Evolutionary conservation across 2,797 vertebrate genomes (phyloP).

Genomic region (Enteromius viviparus): DNA sequence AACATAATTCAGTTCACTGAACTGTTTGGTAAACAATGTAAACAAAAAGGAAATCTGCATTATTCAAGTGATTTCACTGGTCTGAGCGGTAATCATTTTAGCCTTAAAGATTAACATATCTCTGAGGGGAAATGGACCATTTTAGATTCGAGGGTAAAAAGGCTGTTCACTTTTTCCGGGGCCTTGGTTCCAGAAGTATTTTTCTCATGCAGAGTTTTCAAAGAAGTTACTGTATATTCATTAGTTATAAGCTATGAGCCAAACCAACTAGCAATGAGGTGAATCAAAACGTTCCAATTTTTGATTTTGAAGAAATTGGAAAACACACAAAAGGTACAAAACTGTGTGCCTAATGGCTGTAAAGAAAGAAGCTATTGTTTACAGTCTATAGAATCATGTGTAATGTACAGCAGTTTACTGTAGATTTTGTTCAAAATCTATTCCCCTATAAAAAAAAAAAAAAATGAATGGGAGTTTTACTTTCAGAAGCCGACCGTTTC

Average conservation of each 20-base stretch:
- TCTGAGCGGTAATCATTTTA: background rate
- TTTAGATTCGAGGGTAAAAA: background rate
- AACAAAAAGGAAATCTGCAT: background rate
- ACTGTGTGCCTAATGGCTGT: background rate
- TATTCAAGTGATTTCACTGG: background rate
- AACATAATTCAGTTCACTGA: constrained; percentile 1
- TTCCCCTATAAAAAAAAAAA: background rate
- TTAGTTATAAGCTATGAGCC: background rate
- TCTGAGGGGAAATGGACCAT: background rate
- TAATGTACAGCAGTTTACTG: background rate
- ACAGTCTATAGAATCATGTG: background rate
- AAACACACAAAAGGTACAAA: background rate
- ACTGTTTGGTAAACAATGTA: background rate
- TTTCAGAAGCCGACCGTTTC: background rate
- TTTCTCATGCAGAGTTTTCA: background rate
- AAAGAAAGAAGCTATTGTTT: background rate
- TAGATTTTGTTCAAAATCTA: background rate
- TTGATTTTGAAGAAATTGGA: background rate
- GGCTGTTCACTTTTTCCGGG: background rate
- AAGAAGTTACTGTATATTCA: background rate
- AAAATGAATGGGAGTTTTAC: background rate
- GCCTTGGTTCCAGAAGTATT: background rate
- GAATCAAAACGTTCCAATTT: background rate
- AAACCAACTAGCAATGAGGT: background rate
- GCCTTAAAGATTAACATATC: background rate